These are phyloP conservation scores for Cossypha caffra DNA, from an alignment of 2,797 vertebrate genomes.

Conservation along the genomic window DNA sequence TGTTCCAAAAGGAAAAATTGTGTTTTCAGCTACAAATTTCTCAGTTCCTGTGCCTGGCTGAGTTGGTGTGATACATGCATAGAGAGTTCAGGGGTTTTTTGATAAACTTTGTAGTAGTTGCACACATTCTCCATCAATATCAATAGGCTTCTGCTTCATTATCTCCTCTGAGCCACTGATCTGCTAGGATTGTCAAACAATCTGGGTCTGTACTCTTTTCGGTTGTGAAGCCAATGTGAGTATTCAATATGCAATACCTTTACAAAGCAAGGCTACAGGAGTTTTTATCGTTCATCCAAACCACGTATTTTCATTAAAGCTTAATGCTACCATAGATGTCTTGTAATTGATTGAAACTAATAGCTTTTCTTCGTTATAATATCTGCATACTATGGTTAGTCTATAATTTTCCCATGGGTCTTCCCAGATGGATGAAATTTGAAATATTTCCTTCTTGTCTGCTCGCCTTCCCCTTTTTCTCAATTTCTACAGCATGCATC, in stretches of 20 bases:
- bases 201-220: neutral
- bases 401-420: neutral
- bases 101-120: neutral
- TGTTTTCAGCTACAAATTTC: neutral
- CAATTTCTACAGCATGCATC: neutral
- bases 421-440: neutral
- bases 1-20: neutral
- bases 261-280: neutral
- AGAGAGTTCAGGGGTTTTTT: neutral
- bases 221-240: neutral
- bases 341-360: neutral
- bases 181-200: neutral
- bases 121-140: neutral
- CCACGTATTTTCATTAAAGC: neutral
- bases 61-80: neutral
- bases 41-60: neutral
- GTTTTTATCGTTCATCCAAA: neutral
- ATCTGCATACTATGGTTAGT: neutral
- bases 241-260: neutral
- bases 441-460: neutral
- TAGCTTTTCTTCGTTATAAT: neutral
- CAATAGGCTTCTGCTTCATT: neutral
- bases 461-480: neutral
- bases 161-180: neutral
- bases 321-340: neutral